phyloP scores from a whole-genome alignment of 2,113 vertebrate genomes.

The Cranoglanis bouderius region DNA sequence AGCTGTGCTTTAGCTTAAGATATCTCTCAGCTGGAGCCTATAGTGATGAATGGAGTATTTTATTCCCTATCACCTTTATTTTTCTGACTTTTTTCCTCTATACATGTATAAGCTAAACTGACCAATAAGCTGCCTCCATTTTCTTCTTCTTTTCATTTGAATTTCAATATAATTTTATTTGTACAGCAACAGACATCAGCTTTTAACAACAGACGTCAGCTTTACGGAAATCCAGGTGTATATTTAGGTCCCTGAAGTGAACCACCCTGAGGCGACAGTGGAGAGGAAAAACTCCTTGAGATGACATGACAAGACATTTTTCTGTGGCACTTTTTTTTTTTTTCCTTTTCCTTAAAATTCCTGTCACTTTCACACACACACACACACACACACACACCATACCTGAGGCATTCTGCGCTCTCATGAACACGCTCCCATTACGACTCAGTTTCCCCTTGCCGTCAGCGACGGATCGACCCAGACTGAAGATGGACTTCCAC shows the following conservation, averaged over 20 bases:
- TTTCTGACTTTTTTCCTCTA: background rate
- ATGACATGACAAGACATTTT: background rate
- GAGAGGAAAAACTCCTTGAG: background rate
- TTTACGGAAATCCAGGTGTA: background rate
- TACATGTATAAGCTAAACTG: background rate
- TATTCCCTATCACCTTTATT: background rate
- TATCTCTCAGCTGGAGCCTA: background rate
- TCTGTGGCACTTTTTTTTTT: background rate
- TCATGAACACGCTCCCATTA: conserved; percentile 94
- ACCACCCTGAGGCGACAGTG: background rate
- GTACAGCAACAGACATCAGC: no score
- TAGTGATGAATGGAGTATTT: background rate
- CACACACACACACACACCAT: background rate
- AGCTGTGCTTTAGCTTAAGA: background rate
- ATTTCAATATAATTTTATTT: background rate
- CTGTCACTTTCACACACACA: conserved; percentile 7
- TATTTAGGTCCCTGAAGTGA: background rate
- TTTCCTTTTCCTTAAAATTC: background rate
- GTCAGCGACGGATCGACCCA: conserved; percentile 88
- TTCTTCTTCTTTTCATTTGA: no score
- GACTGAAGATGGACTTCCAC: conserved; percentile 97
- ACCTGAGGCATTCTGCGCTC: conserved; percentile 86
- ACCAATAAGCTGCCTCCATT: background rate
- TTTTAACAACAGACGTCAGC: background rate
- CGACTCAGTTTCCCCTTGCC: conserved; percentile 93